These are phyloP conservation scores for Drosophila phalerata DNA, from an alignment of 2,888 invertebrate genomes.

Conservation along the genomic window DNA sequence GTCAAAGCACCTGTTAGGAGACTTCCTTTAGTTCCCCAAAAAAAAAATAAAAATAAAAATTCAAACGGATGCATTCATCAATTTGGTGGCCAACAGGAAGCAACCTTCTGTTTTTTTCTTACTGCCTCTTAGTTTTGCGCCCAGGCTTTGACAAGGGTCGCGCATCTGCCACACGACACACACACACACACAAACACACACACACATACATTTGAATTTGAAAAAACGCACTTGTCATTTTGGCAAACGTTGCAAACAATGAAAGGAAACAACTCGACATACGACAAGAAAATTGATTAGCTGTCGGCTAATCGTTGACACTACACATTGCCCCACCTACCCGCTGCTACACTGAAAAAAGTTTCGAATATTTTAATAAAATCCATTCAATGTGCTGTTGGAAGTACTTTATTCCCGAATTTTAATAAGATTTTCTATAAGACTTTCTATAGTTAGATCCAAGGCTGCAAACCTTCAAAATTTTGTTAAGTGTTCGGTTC, in stretches of 20 bases:
- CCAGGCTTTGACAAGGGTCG: slow-evolving; percentile 71
- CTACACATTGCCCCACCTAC: slow-evolving; percentile 42
- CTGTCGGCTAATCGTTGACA: slow-evolving; percentile 80
- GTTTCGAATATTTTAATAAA: too few species aligned
- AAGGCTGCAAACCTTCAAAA: too few species aligned
- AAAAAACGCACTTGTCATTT: slow-evolving; percentile 74
- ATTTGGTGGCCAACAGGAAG: slow-evolving; percentile 74
- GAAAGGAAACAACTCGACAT: slow-evolving; percentile 23
- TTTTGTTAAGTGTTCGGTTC: too few species aligned
- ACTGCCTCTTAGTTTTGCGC: slow-evolving; percentile 38
- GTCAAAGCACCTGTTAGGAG: slow-evolving; percentile 79
- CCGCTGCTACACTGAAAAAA: too few species aligned
- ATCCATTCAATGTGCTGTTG: too few species aligned
- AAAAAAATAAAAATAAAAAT: too few species aligned
- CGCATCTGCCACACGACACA: slow-evolving; percentile 60
- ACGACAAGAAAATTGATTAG: slow-evolving; percentile 68
- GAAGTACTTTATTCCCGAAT: too few species aligned
- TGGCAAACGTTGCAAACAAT: slow-evolving; percentile 2
- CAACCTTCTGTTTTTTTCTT: slow-evolving; percentile 44
- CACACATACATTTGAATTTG: slow-evolving; percentile 26
- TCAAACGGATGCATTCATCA: slow-evolving; percentile 83
- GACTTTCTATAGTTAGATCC: too few species aligned
- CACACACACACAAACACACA: slow-evolving; percentile 22
- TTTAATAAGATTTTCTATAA: too few species aligned
- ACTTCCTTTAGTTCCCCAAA: slow-evolving; percentile 54